Conservation (phyloP, 1,140 invertebrate genomes). For the Chymomyza costata region DNA sequence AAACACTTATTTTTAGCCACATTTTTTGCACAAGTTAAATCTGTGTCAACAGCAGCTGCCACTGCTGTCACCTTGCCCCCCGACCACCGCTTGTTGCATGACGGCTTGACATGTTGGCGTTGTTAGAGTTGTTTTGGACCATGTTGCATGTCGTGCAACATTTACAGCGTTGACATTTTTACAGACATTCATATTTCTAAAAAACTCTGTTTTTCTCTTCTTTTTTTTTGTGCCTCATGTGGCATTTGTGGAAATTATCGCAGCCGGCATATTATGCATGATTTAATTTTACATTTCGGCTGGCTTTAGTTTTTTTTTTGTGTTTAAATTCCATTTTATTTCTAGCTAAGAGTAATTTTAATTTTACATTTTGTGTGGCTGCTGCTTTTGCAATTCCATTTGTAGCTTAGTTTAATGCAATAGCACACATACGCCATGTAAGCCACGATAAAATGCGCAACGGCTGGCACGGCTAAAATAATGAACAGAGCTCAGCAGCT, state of each 20-base stretch:
- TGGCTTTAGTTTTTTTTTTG: background rate
- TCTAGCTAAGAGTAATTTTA: too few relatives aligned
- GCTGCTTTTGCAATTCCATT: too few relatives aligned
- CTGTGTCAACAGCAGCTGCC: conserved; percentile 60
- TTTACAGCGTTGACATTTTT: conserved; percentile 64
- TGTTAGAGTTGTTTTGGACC: too few relatives aligned
- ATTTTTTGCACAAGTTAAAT: conserved; percentile 57
- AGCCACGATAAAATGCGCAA: too few relatives aligned
- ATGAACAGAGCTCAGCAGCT: too few relatives aligned
- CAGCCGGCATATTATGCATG: conserved; percentile 41
- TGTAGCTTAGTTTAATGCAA: too few relatives aligned
- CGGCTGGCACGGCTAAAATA: too few relatives aligned
- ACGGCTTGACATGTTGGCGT: conserved; percentile 66
- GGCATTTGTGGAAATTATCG: conserved; percentile 13
- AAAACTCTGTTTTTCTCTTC: background rate
- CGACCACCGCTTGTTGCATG: conserved; percentile 48
- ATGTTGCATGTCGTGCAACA: too few relatives aligned
- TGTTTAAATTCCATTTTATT: too few relatives aligned
- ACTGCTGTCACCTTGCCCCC: conserved; percentile 7
- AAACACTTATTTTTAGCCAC: conserved; percentile 62
- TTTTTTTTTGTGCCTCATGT: too few relatives aligned
- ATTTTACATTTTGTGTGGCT: too few relatives aligned
- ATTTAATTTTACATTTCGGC: conserved; percentile 54
- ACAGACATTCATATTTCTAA: conserved; percentile 41
- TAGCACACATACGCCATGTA: too few relatives aligned